Conservation (phyloP, 2,797 vertebrate species). For the Dicrostonyx torquatus region DNA sequence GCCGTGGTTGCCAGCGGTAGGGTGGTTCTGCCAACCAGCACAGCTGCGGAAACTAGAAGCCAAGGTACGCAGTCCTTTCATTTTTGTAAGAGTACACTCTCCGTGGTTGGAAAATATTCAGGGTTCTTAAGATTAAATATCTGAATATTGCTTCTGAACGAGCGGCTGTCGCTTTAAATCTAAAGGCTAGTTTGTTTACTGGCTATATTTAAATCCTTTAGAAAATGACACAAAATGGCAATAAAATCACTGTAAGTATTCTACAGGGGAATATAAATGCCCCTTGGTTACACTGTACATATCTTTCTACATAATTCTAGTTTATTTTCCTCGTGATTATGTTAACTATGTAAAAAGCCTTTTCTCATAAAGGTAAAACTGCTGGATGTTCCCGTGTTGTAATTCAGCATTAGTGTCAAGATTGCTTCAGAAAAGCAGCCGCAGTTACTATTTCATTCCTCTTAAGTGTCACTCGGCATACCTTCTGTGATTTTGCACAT, state of each 20-base stretch:
- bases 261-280: conserved; percentile 91
- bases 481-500: conserved; percentile 83
- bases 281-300: conserved; percentile 92
- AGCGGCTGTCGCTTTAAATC: conserved; percentile 93
- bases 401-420: conserved; percentile 89
- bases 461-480: conserved; percentile 86
- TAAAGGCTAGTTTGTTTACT: conserved; percentile 93
- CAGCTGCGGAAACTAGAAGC: conserved; percentile 71
- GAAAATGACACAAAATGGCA: conserved; percentile 94
- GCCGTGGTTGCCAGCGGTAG: accelerated
- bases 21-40: background rate
- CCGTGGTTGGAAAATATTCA: conserved; percentile 85
- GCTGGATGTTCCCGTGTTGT: conserved; percentile 86
- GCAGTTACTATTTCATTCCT: conserved; percentile 84
- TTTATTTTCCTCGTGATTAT: conserved; percentile 92
- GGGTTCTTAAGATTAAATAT: conserved; percentile 87
- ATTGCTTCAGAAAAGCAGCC: conserved; percentile 86
- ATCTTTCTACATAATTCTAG: conserved; percentile 93
- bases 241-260: conserved; percentile 95
- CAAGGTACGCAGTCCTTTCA: conserved; percentile 66
- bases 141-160: conserved; percentile 89
- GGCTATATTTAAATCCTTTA: conserved; percentile 90
- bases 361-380: conserved; percentile 88
- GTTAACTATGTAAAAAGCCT: conserved; percentile 94
- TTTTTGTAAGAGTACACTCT: conserved; percentile 80